Evolutionary conservation across 2,888 invertebrate genomes (phyloP).

Genomic region (Trichogramma dendrolimi): DNA sequence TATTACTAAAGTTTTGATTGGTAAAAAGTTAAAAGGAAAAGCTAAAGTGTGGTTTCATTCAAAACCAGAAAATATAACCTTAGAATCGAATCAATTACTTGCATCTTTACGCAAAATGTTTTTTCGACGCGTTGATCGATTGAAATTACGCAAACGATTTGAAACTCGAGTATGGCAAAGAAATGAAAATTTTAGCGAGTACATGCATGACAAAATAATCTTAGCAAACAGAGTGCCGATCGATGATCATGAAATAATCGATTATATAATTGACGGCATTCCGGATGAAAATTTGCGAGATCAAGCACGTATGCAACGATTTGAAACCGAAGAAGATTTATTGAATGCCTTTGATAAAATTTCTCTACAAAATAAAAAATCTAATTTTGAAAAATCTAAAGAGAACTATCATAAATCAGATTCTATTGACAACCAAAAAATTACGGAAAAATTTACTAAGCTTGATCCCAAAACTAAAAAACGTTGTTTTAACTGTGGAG

Average conservation of each 20-base stretch:
- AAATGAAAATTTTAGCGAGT: conserved; percentile 14
- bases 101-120: conserved; percentile 29
- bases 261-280: conserved; percentile 24
- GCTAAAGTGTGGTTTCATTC: conserved; percentile 32
- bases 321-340: background rate
- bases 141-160: conserved; percentile 21
- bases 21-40: conserved; percentile 21
- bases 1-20: conserved; percentile 24
- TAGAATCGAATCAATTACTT: too few species aligned
- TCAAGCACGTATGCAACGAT: conserved; percentile 19
- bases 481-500: too few species aligned
- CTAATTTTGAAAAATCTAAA: background rate
- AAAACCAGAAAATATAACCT: conserved; percentile 22
- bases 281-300: conserved; percentile 13
- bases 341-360: conserved; percentile 15
- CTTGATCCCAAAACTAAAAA: too few species aligned
- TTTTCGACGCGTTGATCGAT: conserved; percentile 24
- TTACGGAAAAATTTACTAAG: too few species aligned
- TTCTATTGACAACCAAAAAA: background rate
- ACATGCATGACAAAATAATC: conserved; percentile 15
- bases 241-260: conserved; percentile 21
- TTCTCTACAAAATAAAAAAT: background rate
- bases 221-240: conserved; percentile 23
- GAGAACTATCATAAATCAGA: background rate
- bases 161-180: conserved; percentile 9